Base-by-base conservation (phyloP, 2,797 vertebrate species). In the Acrossocheilus wenchowensis region DNA sequence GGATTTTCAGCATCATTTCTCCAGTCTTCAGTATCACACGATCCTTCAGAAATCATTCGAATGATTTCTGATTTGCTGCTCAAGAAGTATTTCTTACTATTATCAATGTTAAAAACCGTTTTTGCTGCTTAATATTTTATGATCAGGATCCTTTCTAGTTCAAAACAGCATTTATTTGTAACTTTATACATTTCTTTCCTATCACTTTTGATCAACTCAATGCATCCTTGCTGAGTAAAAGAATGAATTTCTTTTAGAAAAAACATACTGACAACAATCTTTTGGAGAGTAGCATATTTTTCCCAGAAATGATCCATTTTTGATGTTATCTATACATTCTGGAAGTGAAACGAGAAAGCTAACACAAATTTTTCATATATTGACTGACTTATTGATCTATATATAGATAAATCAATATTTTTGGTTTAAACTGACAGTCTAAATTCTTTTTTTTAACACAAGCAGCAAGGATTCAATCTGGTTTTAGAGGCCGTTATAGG, bases 401-500 rank as follows among this genome's bases (percentile, higher is more conserved):
- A 54, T 21, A 36, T 36, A 43, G 17, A 45, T 60, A 43, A 26
- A 43, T 64, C 36, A n/a, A 4, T 62, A 45, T 64, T 23, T 36
- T 17, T 19, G 48, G 23, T 82, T 50, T 15, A 26, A 54, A 39
- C 43, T 14, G 11, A 48, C 43, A 34, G 45, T n/a, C 6, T 69
- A n/a, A 36, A 69, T 52, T 52, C 3, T 14, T 66, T 66, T 72
- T 57, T 50, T 72, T 7, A n/a, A 64, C 23, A 3, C 19, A 19
- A 36, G 57, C 19, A 41, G 45, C 60, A 26, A 62, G 39, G 41
- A 66, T 77, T 48, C 30, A 21, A 3, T 12, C 60, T 30, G 60
- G 75, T 78, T 68, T 78, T 19, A 68, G 66, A 81, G 41, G 72
- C 71, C 5, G 21, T 74, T 64, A 39, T 30, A 84, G 73, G 45